A percentile compares a stretch with the other conserved stretches of the same genome.
Evolutionary conservation across 2,113 vertebrate species (phyloP).

Genomic region (Rhabdomys dilectus): DNA sequence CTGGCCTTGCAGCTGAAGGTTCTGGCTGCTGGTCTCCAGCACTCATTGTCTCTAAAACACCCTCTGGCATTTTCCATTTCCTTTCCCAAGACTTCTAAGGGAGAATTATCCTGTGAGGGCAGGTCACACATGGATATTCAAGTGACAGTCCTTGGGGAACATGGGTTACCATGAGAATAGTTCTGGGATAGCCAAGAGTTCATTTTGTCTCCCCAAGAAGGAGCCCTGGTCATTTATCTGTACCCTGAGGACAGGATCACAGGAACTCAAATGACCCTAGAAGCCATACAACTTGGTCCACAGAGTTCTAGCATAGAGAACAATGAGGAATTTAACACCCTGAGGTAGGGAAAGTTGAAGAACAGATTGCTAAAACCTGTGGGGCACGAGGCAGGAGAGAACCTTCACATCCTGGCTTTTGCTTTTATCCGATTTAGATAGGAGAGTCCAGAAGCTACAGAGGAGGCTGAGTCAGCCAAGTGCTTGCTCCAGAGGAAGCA

Average conservation of each 20-base stretch:
- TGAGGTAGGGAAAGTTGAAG: not conserved
- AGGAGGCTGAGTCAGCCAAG: not conserved
- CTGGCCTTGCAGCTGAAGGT: not conserved
- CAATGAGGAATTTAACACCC: no score
- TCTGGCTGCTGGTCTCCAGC: not conserved
- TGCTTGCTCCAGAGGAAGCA: not conserved
- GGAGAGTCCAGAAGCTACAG: not conserved
- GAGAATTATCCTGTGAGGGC: not conserved
- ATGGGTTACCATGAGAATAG: not conserved
- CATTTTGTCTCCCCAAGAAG: not conserved
- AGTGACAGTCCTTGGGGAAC: not conserved
- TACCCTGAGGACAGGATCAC: not conserved
- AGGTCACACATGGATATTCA: not conserved
- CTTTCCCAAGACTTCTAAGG: not conserved
- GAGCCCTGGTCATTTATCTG: not conserved
- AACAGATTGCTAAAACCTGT: not conserved
- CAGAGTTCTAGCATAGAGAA: not conserved
- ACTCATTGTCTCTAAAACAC: not conserved
- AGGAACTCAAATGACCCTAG: not conserved
- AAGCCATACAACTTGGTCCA: not conserved
- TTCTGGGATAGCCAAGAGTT: not conserved
- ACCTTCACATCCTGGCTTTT: not conserved
- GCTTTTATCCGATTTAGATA: not conserved
- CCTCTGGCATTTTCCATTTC: not conserved
- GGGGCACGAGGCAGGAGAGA: not conserved